Evolutionary conservation across 2,113 vertebrate genomes (phyloP), one percentile per base, ranked within the genome.

Genomic region (Pardalotus punctatus): DNA sequence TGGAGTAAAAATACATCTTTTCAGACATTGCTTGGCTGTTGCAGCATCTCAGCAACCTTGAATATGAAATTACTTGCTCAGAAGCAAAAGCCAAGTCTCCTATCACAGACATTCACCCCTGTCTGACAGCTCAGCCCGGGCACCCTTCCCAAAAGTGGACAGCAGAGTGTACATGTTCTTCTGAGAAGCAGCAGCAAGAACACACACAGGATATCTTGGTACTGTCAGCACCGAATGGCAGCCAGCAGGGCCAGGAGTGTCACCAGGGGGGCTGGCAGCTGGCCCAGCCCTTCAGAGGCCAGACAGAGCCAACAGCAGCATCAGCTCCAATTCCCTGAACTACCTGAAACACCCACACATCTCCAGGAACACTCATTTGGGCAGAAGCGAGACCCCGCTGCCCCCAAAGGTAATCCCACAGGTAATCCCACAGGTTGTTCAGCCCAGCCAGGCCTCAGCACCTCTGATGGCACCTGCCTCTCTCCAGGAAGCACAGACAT

Each of bases 181-280:
- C 77, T 31, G 21, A 81, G 50, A 51, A 57, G 27, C n/a, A 42
- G 14, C 54, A 91, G 21, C 14, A 35, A 82, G 74, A 91, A 76
- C 66, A 38, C 4, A 60, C 27, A 33, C 2, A 21, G 18, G 31
- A 28, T 76, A 22, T 43, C 42, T 40, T 0, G 2, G 58, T 86
- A 17, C 71, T 70, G 42, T 54, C 60, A 83, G 17, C 36, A 53
- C 57, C 3, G 1, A 84, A 58, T 3, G 6, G 56, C 47, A 81
- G 77, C 1, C 5, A 29, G 31, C 31, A 56, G 2, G 24, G 81
- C 61, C 78, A 81, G 65, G 20, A 71, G 42, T 51, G 57, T 77
- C 81, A 88, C 74, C 56, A 79, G 53, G 29, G 81, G 48, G 57
- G 61, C 82, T 90, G 93, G 79, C 80, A 83, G 76, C 45, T 48